Conservation (phyloP, 1,140 invertebrate genomes). For the Drosophila oshimai region DNA sequence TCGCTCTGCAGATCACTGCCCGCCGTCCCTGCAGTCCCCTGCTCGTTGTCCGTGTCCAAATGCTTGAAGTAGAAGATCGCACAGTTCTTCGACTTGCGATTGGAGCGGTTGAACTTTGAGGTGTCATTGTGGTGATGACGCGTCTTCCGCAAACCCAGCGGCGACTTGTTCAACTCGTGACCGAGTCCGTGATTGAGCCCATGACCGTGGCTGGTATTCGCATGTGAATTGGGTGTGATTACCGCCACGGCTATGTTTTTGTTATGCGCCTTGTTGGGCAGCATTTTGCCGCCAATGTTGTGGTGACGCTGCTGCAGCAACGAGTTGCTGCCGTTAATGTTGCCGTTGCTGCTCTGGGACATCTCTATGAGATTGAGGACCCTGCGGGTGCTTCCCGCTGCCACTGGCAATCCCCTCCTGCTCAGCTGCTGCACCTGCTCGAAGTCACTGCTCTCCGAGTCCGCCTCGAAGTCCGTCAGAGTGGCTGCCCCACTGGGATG, state of each 20-base stretch:
- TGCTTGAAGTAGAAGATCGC: conserved; percentile 93
- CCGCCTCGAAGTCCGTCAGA: conserved; percentile 79
- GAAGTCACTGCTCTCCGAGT: conserved; percentile 80
- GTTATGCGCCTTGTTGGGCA: conserved; percentile 40
- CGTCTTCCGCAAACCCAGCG: conserved; percentile 54
- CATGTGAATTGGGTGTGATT: conserved; percentile 69
- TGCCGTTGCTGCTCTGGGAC: conserved; percentile 14
- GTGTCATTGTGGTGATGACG: conserved; percentile 84
- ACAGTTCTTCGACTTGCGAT: conserved; percentile 90
- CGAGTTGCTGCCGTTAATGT: conserved; percentile 19
- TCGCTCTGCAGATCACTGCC: conserved; percentile 59
- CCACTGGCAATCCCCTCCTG: conserved; percentile 12
- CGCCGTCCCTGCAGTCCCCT: conserved; percentile 65
- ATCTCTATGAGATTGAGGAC: conserved; percentile 8
- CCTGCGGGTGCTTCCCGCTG: neutral
- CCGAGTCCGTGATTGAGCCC: conserved; percentile 10
- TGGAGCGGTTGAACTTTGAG: conserved; percentile 86
- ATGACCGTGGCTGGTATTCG: conserved; percentile 17
- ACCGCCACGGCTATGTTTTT: conserved; percentile 77
- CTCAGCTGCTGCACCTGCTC: conserved; percentile 62
- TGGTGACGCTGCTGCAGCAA: conserved; percentile 20
- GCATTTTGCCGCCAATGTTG: conserved; percentile 49
- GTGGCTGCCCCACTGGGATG: conserved; percentile 37
- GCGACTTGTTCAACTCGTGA: conserved; percentile 64
- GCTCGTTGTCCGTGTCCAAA: conserved; percentile 91